Evolutionary conservation across 1,140 invertebrate species (phyloP).

Genomic region (Platorchestia sp.): DNA sequence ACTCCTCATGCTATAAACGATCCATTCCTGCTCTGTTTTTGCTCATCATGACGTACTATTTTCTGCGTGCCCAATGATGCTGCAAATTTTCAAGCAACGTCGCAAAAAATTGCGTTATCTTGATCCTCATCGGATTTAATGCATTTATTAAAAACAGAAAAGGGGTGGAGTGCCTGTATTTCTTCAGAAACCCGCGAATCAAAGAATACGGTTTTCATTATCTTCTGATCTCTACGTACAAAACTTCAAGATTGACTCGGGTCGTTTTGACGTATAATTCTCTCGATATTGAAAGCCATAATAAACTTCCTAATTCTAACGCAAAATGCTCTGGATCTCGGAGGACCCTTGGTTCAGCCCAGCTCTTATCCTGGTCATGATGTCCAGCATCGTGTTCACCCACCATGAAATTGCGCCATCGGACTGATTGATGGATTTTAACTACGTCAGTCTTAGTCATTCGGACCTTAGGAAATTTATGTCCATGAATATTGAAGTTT

Average conservation of each 20-base stretch:
- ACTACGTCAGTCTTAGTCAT: neutral
- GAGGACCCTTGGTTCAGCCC: neutral
- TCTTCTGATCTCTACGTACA: too few relatives aligned
- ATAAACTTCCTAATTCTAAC: neutral
- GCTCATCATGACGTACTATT: neutral
- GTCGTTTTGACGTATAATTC: too few relatives aligned
- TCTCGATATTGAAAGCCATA: too few relatives aligned
- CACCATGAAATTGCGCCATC: neutral
- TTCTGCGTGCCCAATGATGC: neutral
- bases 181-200: neutral
- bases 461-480: neutral
- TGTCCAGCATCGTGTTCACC: neutral
- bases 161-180: neutral
- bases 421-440: conserved; percentile 4
- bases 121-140: neutral
- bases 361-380: neutral
- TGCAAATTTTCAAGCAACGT: neutral
- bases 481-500: neutral
- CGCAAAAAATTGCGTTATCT: neutral
- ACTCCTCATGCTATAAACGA: neutral
- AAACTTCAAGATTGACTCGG: too few relatives aligned
- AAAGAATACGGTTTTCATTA: neutral
- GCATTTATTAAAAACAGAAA: neutral
- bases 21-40: neutral
- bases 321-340: neutral